Conservation (phyloP, 2,797 vertebrate species). For the Myiotriccus ornatus region DNA sequence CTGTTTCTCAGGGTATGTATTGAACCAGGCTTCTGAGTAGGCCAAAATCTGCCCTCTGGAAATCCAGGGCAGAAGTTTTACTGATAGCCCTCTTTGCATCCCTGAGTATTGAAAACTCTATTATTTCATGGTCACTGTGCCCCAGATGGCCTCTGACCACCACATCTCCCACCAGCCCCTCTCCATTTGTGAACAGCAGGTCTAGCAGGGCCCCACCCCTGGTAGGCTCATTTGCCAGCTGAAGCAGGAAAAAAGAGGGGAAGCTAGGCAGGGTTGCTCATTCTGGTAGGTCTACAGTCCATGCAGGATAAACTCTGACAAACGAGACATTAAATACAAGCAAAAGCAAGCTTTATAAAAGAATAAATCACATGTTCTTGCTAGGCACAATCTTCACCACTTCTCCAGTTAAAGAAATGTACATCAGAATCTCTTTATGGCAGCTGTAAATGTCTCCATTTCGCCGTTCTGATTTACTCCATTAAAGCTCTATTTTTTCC, state of each 20-base stretch:
- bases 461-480: background rate
- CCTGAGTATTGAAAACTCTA: too few species aligned
- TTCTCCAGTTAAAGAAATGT: background rate
- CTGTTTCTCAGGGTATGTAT: too few species aligned
- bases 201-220: too few species aligned
- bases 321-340: background rate
- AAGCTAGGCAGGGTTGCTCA: background rate
- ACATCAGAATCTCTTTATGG: background rate
- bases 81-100: too few species aligned
- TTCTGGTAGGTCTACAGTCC: background rate
- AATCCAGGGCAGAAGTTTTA: too few species aligned
- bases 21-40: too few species aligned
- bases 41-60: too few species aligned
- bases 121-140: too few species aligned
- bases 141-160: too few species aligned
- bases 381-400: accelerated
- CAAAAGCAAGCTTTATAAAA: background rate
- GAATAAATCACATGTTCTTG: background rate
- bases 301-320: background rate
- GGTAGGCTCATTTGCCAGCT: too few species aligned
- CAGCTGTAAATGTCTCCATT: background rate
- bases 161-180: too few species aligned
- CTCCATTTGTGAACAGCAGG: too few species aligned
- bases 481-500: background rate
- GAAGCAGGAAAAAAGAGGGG: background rate